A percentile compares a stretch with the other conserved stretches of the same genome.
Evolutionary conservation across 2,113 vertebrate genomes (phyloP).

Genomic region (Sigmodon hispidus): DNA sequence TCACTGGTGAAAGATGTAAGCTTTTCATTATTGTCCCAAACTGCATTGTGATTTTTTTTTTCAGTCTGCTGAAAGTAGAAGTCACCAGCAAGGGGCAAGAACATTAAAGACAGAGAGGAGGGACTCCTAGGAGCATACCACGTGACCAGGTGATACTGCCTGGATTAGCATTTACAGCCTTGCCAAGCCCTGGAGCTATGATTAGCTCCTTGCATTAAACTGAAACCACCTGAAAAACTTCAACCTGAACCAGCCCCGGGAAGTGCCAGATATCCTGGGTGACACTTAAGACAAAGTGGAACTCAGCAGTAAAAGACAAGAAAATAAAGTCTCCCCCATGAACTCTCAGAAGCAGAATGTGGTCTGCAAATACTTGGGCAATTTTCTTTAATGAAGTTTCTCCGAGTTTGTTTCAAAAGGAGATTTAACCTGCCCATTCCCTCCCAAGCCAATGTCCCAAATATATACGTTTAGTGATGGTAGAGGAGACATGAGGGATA

Average conservation of each 20-base stretch:
- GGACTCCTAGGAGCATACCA: constrained; percentile 81
- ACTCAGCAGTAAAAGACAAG: constrained; percentile 54
- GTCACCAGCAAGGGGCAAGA: constrained; percentile 70
- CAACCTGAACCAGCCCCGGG: constrained; percentile 77
- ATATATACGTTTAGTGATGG: constrained; percentile 51
- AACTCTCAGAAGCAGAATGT: constrained; percentile 17
- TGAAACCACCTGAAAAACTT: constrained; percentile 87
- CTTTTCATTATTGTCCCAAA: constrained; percentile 23
- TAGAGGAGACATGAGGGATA: constrained; percentile 55
- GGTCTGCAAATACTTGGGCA: background rate
- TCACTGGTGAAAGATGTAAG: constrained; percentile 10
- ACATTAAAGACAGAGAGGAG: constrained; percentile 83
- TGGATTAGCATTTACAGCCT: constrained; percentile 86
- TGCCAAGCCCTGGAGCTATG: constrained; percentile 85
- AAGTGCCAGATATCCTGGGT: constrained; percentile 81
- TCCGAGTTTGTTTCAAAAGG: constrained; percentile 40
- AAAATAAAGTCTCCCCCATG: constrained; percentile 67
- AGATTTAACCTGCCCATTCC: constrained; percentile 68
- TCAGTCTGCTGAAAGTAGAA: constrained; percentile 40
- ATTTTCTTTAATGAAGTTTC: constrained; percentile 20
- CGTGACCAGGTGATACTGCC: constrained; percentile 82
- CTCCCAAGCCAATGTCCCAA: constrained; percentile 35
- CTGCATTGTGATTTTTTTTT: background rate
- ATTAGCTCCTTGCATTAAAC: constrained; percentile 87
- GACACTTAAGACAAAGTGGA: constrained; percentile 77